Percentiles rank a stretch among this genome's conserved stretches.
Conservation (phyloP, 1,140 invertebrate genomes). For the Drosophila nigromelanica region DNA sequence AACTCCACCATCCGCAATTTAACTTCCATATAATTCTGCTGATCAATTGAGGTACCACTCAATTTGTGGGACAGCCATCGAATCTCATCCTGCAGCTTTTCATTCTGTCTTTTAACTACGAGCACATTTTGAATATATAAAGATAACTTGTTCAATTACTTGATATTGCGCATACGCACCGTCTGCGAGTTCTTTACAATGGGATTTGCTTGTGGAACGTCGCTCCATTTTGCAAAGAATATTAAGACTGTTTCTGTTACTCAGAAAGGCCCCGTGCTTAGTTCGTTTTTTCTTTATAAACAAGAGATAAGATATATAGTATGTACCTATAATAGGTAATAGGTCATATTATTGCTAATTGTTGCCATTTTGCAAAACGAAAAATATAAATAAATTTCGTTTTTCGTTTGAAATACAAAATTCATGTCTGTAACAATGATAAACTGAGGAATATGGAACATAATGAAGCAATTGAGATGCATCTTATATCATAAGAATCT, state of each 20-base stretch:
- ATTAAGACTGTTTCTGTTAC: constrained; percentile 15
- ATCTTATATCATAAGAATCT: not conserved
- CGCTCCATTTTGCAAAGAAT: constrained; percentile 47
- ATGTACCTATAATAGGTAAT: too few species aligned
- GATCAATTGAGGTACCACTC: constrained; percentile 36
- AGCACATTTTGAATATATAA: not conserved
- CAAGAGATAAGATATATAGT: constrained; percentile 43
- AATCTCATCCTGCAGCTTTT: constrained; percentile 69
- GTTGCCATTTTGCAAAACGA: constrained; percentile 10
- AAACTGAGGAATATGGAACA: not conserved
- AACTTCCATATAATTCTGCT: constrained; percentile 57
- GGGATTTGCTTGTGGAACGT: constrained; percentile 52
- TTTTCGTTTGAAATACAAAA: not conserved
- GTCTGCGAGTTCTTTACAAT: constrained; percentile 52
- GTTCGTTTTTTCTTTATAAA: too few species aligned
- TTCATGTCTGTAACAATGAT: too few species aligned
- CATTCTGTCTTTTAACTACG: constrained; percentile 60
- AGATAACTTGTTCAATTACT: not conserved
- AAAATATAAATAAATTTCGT: not conserved
- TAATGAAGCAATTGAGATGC: not conserved
- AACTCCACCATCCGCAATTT: constrained; percentile 61
- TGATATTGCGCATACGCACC: constrained; percentile 56
- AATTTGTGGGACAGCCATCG: constrained; percentile 59
- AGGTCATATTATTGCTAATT: constrained; percentile 18
- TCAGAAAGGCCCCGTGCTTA: constrained; percentile 20